Conservation (phyloP, 2,888 invertebrate genomes). For the Chloroclystis v-ata region DNA sequence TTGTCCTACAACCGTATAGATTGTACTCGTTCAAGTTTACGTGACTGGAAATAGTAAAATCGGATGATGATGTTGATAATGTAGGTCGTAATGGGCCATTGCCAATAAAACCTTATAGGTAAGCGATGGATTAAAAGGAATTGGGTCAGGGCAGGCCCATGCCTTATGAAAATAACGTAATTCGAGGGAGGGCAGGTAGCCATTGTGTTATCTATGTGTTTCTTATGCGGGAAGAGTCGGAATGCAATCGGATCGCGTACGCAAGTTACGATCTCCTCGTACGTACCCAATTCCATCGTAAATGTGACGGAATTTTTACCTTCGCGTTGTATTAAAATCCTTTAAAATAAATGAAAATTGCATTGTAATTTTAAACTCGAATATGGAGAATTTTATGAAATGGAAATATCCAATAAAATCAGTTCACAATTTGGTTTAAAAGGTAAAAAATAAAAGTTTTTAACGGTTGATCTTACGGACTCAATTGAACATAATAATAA, state of each 20-base stretch:
- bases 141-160: constrained; percentile 71
- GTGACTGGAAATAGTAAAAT: constrained; percentile 79
- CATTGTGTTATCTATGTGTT: constrained; percentile 49
- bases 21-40: constrained; percentile 74
- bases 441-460: no score
- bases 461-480: no score
- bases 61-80: constrained; percentile 78
- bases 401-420: no score
- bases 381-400: not conserved
- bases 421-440: no score
- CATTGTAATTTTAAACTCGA: not conserved
- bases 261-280: constrained; percentile 30
- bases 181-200: constrained; percentile 43
- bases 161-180: constrained; percentile 67
- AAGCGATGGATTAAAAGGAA: constrained; percentile 77
- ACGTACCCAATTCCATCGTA: constrained; percentile 30
- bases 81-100: constrained; percentile 76
- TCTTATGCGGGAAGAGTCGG: constrained; percentile 34
- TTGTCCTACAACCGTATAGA: constrained; percentile 55
- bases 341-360: constrained; percentile 16
- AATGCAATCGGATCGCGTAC: constrained; percentile 36
- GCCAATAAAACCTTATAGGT: constrained; percentile 78
- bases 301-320: constrained; percentile 28
- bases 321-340: constrained; percentile 27
- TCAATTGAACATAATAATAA: no score